Conservation (phyloP, 30 jellyfish, hydroid and myxozoan species). For the Hydractinia symbiolongicarpus region DNA sequence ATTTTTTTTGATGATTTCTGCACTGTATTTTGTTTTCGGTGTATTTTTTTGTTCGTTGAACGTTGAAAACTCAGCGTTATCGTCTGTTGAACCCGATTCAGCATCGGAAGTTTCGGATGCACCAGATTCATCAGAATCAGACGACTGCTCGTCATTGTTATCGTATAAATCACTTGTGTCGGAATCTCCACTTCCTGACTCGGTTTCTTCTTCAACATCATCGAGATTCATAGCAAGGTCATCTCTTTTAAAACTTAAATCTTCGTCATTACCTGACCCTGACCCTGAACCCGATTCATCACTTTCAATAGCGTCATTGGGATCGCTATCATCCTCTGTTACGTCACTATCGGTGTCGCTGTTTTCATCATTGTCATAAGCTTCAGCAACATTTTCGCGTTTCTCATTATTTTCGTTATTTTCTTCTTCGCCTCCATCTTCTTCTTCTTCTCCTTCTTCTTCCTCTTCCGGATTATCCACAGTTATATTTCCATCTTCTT, state of each 20-base stretch:
- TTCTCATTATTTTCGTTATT: constrained; percentile 47
- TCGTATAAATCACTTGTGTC: constrained; percentile 2
- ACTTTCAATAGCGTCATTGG: constrained; percentile 32
- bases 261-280: constrained; percentile 13
- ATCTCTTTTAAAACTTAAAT: background rate
- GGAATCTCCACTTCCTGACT: constrained; percentile 31
- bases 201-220: constrained; percentile 18
- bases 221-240: constrained; percentile 7
- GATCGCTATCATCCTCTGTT: constrained; percentile 28
- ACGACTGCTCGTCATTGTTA: constrained; percentile 9
- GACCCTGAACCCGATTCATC: constrained; percentile 18
- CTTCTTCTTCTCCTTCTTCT: constrained; percentile 28
- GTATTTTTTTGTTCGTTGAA: background rate
- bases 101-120: constrained; percentile 20
- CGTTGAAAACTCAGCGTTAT: background rate
- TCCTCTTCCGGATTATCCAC: background rate
- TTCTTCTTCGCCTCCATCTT: constrained; percentile 49
- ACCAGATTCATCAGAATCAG: constrained; percentile 21
- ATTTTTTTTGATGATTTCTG: background rate
- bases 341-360: constrained; percentile 46
- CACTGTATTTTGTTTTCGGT: constrained; percentile 1
- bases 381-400: constrained; percentile 8
- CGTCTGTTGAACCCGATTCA: constrained; percentile 9
- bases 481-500: background rate
- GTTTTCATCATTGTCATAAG: constrained; percentile 8